Evolutionary conservation across 2,888 invertebrate genomes (phyloP).

Genomic region (Smittia aterrima): DNA sequence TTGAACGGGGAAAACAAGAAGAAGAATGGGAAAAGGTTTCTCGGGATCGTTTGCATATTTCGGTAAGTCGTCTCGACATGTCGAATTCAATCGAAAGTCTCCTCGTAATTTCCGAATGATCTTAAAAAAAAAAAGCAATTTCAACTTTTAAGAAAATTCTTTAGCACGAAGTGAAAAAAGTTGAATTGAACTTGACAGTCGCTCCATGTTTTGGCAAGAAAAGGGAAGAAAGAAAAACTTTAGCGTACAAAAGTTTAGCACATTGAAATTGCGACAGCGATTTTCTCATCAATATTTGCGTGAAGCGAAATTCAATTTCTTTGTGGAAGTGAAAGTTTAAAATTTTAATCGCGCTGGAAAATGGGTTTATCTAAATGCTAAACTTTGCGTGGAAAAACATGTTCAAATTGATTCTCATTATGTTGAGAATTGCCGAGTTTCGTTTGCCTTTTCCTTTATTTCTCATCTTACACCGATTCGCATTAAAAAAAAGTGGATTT

Average conservation of each 20-base stretch:
- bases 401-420: constrained; percentile 41
- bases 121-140: not conserved
- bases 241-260: not conserved
- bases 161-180: not conserved
- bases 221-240: not conserved
- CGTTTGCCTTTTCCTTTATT: not conserved
- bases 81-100: too few species aligned
- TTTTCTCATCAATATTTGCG: constrained; percentile 1
- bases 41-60: too few species aligned
- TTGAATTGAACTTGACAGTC: constrained; percentile 24
- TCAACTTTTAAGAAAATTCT: constrained; percentile 16
- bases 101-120: too few species aligned
- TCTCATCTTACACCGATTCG: not conserved
- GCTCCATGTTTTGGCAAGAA: not conserved
- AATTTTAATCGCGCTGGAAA: constrained; percentile 34
- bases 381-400: too few species aligned
- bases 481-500: constrained; percentile 30
- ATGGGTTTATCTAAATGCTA: constrained; percentile 39
- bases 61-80: too few species aligned
- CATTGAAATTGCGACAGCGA: not conserved
- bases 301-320: constrained; percentile 28
- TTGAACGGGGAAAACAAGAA: not conserved
- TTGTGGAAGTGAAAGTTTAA: constrained; percentile 23
- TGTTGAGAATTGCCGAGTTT: constrained; percentile 11
- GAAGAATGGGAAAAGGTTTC: too few species aligned